Evolutionary conservation across 2,797 vertebrate species (phyloP).

Genomic region (Parauchenoglanis ngamensis): DNA sequence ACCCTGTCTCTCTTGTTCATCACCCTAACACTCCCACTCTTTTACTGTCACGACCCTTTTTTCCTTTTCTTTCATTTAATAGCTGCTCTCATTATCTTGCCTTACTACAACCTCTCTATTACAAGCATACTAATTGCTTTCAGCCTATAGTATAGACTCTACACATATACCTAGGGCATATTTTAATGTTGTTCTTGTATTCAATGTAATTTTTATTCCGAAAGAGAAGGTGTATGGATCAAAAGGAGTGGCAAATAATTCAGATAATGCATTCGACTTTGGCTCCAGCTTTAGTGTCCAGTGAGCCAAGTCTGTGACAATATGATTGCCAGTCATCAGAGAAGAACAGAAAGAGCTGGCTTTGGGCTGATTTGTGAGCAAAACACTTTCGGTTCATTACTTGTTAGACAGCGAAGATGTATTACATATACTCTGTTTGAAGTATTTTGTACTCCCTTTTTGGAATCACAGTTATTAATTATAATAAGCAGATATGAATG

Average conservation of each 20-base stretch:
- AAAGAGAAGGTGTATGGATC: not conserved
- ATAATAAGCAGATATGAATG: conserved; percentile 4
- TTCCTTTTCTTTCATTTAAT: not conserved
- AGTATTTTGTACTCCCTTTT: not conserved
- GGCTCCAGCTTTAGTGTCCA: not conserved
- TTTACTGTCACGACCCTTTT: conserved; percentile 31
- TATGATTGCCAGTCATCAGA: not conserved
- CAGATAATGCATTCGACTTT: not conserved
- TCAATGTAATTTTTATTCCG: not conserved
- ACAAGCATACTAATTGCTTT: not conserved
- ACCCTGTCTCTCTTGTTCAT: conserved; percentile 12
- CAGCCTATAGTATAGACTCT: not conserved
- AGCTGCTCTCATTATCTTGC: not conserved
- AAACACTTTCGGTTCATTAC: not conserved
- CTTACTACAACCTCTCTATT: not conserved
- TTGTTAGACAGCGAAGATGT: not conserved
- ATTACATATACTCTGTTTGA: not conserved
- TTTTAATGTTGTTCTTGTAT: not conserved
- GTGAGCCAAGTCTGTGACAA: not conserved
- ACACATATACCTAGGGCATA: not conserved
- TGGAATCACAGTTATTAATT: conserved; percentile 9
- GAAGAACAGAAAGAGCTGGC: not conserved
- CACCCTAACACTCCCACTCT: conserved; percentile 16
- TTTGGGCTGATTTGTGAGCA: not conserved
- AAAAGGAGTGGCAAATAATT: not conserved